Evolutionary conservation across 1,140 invertebrate species (phyloP).

Genomic region (Oncopeltus fasciatus): DNA sequence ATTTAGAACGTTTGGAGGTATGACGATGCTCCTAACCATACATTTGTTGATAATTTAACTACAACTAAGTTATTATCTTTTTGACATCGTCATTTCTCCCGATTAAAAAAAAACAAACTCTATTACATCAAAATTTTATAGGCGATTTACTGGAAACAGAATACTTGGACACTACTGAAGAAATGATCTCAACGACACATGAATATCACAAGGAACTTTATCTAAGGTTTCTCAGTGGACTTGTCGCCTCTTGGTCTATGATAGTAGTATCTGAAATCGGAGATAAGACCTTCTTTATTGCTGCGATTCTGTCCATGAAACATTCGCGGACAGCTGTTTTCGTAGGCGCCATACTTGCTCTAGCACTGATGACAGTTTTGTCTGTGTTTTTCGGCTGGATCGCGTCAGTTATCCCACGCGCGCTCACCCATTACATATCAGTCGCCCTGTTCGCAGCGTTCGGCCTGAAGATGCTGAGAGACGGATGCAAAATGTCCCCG

Average conservation of each 20-base stretch:
- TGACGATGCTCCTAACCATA: too few relatives aligned
- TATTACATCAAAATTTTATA: too few relatives aligned
- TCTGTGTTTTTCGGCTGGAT: conserved; percentile 73
- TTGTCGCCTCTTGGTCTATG: conserved; percentile 84
- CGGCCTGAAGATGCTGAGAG: conserved; percentile 96
- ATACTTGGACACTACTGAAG: too few relatives aligned
- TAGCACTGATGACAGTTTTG: conserved; percentile 83
- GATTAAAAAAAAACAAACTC: too few relatives aligned
- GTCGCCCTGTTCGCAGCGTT: conserved; percentile 91
- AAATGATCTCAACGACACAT: too few relatives aligned
- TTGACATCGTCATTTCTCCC: too few relatives aligned
- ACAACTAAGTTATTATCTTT: too few relatives aligned
- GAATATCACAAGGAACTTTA: too few relatives aligned
- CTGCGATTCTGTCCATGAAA: conserved; percentile 98
- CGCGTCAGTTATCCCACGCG: conserved; percentile 80
- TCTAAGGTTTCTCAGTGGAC: conserved; percentile 89
- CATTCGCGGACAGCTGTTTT: conserved; percentile 88
- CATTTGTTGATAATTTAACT: too few relatives aligned
- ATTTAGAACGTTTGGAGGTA: too few relatives aligned
- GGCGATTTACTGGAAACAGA: too few relatives aligned
- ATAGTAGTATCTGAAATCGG: conserved; percentile 96
- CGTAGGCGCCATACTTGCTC: conserved; percentile 76
- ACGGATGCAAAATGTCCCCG: conserved; percentile 88
- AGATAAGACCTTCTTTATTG: conserved; percentile 99
- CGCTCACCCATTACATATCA: conserved; percentile 90